Percentiles rank a stretch among this genome's conserved stretches.
Conservation (phyloP, 2,797 vertebrate species). For the Podargus strigoides region DNA sequence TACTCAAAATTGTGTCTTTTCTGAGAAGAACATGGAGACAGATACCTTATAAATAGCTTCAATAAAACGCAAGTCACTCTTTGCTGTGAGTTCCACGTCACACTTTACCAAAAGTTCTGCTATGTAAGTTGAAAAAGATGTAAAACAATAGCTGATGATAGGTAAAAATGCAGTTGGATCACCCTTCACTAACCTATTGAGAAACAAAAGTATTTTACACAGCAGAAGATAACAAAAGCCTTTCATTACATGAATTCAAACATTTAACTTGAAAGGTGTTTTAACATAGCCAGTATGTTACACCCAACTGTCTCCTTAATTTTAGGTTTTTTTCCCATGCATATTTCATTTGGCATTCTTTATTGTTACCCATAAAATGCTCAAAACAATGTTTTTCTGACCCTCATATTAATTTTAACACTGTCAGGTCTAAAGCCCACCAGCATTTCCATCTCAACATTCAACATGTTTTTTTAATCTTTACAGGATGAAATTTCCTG, state of each 20-base stretch:
- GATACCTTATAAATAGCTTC: slow-evolving; percentile 92
- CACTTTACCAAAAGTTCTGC: slow-evolving; percentile 83
- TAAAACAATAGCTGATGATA: slow-evolving; percentile 87
- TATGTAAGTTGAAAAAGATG: slow-evolving; percentile 86
- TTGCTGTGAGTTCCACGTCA: slow-evolving; percentile 83
- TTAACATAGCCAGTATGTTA: neutral
- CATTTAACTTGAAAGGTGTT: neutral
- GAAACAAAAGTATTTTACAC: slow-evolving; percentile 16
- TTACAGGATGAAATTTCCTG: neutral
- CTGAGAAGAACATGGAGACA: neutral
- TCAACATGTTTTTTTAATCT: neutral
- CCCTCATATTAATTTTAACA: neutral
- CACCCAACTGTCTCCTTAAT: neutral
- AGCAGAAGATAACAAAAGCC: neutral
- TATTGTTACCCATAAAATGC: neutral
- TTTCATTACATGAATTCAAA: neutral
- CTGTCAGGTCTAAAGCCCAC: neutral
- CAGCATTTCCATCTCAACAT: neutral
- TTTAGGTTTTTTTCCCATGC: neutral
- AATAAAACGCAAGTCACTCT: slow-evolving; percentile 89
- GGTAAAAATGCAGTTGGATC: slow-evolving; percentile 87
- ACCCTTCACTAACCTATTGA: slow-evolving; percentile 84
- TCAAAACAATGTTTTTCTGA: neutral
- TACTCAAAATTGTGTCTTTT: neutral
- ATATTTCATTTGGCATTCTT: neutral